These are phyloP conservation scores for chimpanzee (Pan troglodytes) DNA, from an alignment of 2,113 vertebrate genomes.

Conservation along the genomic window NHGRI_mPanTro3-v2.1_pri NC_072420.2:31579501-31580000, in stretches of 20 bases:
- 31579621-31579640: not conserved
- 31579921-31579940: not conserved
- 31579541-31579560: not conserved
- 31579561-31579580: not conserved
- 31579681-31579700: not conserved
- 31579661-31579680: not conserved
- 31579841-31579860: not conserved
- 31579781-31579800: not conserved
- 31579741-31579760: not conserved
- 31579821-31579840: not conserved
- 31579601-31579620: not conserved
- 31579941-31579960: not conserved
- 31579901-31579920: not conserved
- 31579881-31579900: not conserved
- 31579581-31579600: not conserved
- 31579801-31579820: not conserved
- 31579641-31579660: not conserved
- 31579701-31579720: not conserved
- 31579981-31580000: not conserved
- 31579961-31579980: not conserved
- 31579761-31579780: not conserved
- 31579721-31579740: not conserved
- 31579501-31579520: not conserved
- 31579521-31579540: not conserved
- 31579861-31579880: not conserved